Base-by-base conservation (phyloP, 2,113 vertebrate genomes). In the Notarius lentiginosus region DNA sequence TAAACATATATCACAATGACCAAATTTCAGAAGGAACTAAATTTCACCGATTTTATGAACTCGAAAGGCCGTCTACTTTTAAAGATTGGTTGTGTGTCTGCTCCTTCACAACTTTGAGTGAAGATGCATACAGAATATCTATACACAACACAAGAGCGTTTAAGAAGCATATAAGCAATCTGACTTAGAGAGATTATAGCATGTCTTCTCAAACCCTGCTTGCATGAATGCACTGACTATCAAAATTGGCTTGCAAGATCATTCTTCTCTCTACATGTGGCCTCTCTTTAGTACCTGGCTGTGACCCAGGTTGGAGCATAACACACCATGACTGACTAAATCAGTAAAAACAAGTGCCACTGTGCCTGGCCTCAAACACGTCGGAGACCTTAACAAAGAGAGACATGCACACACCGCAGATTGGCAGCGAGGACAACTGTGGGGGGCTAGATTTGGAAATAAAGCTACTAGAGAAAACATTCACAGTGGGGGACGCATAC, bases 221-320 rank as follows among this genome's bases (percentile, higher is more conserved):
- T 72, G 53, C 30, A 47, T 1, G 22, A n/a, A 30, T 14, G n/a
- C 18, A n/a, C 1, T 41, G 55, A 61, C 20, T 61, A 56, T 70
- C 75, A 86, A 51, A 22, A 20, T 17, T 81, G 77, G 85, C 76
- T 86, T 87, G 86, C 87, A 83, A 87, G 83, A 85, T 91, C 90
- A 88, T 91, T 84, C 49, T 89, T 87, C 85, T 86, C 27, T 68
- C 80, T 90, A 88, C 92, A 94, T 94, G 92, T 94, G 94, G 92
- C 92, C 91, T 91, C 90, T 91, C 89, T 94, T 93, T 94, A 76
- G 86, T 86, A 87, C 87, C 91, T 94, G 93, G 93, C 92, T 86
- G 88, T 91, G 79, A 79, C 91, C 91, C 92, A 93, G 92, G 89
- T 92, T 83, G 90, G 89, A 92, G 92, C 90, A 87, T 88, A 88